Conservation (phyloP, 2,113 vertebrate species). For the Mellivora capensis region DNA sequence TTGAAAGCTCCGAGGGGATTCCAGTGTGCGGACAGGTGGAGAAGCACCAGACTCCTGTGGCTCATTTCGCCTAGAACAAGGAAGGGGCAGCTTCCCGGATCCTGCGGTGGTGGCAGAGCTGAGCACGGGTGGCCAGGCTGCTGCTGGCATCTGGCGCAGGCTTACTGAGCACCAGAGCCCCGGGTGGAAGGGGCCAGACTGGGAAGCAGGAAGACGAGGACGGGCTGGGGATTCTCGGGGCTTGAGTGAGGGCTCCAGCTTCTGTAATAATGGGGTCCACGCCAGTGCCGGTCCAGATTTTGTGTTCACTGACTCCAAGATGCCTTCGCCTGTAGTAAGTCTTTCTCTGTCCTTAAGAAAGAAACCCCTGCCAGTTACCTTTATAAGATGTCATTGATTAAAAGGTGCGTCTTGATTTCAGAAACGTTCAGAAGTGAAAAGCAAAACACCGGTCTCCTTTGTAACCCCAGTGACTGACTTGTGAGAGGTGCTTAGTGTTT, state of each 20-base stretch:
- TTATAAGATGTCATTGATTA: background rate
- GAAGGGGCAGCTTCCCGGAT: background rate
- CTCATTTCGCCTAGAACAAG: background rate
- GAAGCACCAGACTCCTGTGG: background rate
- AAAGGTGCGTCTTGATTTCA: background rate
- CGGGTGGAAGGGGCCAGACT: background rate
- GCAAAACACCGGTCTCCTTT: background rate
- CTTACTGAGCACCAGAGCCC: background rate
- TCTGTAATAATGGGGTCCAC: background rate
- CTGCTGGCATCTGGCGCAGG: background rate
- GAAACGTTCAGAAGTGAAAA: background rate
- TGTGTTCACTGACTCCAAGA: background rate
- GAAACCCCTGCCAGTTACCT: background rate
- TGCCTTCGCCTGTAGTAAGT: background rate
- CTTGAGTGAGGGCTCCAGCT: background rate
- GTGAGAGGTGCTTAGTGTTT: background rate
- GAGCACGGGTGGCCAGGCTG: background rate
- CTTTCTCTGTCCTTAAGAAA: background rate
- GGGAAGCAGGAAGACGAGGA: background rate
- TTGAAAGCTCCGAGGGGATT: background rate
- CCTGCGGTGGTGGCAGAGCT: background rate
- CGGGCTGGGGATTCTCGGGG: no score
- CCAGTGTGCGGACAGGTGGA: background rate
- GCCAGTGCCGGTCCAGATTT: background rate
- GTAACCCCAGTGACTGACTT: background rate